Evolutionary conservation across 2,888 invertebrate species (phyloP), one percentile per base, ranked within the genome.

Genomic region (Panzeria rudis): DNA sequence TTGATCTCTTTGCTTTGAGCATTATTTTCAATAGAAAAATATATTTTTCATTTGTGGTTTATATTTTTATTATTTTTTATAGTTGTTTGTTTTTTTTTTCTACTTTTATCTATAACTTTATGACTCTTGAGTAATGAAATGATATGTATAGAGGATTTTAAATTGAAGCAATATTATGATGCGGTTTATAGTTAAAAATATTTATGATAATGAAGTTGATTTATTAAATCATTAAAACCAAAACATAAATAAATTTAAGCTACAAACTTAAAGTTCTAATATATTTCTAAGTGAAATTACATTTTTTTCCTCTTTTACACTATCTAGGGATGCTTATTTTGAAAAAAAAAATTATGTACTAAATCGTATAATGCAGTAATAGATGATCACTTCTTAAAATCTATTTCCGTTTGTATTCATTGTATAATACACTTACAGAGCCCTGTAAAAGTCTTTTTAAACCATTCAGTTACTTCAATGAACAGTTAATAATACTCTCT

Each of bases 401-500:
- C 11, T 32, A 50, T 66, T 66, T 59, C 20, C 8, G 0, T 66
- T 56, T 23, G 25, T 15, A 35, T 32, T 71, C 44, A 71, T 41
- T 32, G 20, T 44, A 64, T 47, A 25, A 8, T 23, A 47, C 38
- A 38, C 5, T n/a, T 29, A 38, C 15, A 71, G 29, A 56, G 35
- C 9, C 54, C 13, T 78, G 44, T 68, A 68, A 69, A 61, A 83
- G 25, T 50, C 76, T 64, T 66, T 17, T 76, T 50, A 80, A 79
- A 35, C 50, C 66, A 76, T 77, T 77, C 61, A 68, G 25, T 72
- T 80, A 61, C 72, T 41, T 72, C 66, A 77, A 80, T 68, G 61
- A 77, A 61, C 59, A 71, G 50, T 62, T 66, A 64, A 59, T 72
- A 64, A n/a, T 35, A 15, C 23, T 35, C 25, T 25, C 35, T 11